Evolutionary conservation across 2,888 invertebrate genomes (phyloP).

Genomic region (Drosophila stalkeri): DNA sequence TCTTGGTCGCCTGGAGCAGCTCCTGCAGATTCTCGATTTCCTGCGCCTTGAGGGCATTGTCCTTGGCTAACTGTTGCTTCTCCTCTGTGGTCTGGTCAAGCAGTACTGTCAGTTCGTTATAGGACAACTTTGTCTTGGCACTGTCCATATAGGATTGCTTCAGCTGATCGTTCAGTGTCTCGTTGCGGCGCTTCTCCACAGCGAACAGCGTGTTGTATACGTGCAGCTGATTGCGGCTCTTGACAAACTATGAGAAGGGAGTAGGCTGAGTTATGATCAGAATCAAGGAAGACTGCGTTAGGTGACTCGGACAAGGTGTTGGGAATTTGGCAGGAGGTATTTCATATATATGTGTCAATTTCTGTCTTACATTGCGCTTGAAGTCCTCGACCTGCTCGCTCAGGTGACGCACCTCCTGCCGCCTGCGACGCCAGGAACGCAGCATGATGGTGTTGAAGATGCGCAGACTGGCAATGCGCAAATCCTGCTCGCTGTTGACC

Average conservation of each 20-base stretch:
- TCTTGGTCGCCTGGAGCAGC: conserved; percentile 68
- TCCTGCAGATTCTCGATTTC: conserved; percentile 74
- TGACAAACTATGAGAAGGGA: conserved; percentile 67
- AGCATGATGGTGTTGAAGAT: conserved; percentile 83
- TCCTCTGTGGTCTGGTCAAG: conserved; percentile 57
- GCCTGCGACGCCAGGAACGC: conserved; percentile 83
- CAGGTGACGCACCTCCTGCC: conserved; percentile 82
- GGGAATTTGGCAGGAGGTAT: too few species aligned
- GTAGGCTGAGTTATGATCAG: too few species aligned
- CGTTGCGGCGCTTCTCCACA: conserved; percentile 82
- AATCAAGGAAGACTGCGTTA: not conserved
- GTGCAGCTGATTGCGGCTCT: conserved; percentile 83
- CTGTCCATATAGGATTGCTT: conserved; percentile 73
- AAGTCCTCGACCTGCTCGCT: conserved; percentile 75
- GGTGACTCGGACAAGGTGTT: not conserved
- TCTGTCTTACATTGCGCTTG: conserved; percentile 74
- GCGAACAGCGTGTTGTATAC: conserved; percentile 82
- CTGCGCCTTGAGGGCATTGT: conserved; percentile 58
- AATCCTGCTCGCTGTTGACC: conserved; percentile 59
- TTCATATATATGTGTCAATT: too few species aligned
- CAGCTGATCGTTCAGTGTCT: conserved; percentile 75
- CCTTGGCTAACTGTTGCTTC: conserved; percentile 64
- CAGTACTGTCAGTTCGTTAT: conserved; percentile 66
- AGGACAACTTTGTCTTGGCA: conserved; percentile 66
- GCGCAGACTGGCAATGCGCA: conserved; percentile 80